These are phyloP conservation scores for Muntiacus muntjak DNA, from an alignment of 2,113 vertebrate species.

Conservation along the genomic window DNA sequence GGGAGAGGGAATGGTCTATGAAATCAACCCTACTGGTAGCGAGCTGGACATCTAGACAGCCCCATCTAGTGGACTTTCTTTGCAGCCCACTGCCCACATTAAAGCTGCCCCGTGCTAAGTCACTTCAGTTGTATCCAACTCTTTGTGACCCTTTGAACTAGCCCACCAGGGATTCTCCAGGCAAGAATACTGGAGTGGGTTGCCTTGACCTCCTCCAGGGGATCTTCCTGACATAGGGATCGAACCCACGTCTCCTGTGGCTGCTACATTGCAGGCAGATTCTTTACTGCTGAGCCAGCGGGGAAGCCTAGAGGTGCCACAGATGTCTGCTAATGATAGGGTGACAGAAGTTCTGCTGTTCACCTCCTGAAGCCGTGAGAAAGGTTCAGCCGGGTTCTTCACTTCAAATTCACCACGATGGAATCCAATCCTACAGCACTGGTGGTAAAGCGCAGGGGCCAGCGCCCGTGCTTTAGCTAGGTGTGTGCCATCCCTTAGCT, in stretches of 20 bases:
- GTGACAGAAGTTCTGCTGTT: background rate
- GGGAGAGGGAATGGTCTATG: background rate
- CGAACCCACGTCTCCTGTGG: background rate
- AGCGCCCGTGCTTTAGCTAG: accelerated
- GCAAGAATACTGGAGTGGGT: background rate
- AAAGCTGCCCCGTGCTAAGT: background rate
- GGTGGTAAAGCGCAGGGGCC: background rate
- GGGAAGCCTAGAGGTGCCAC: background rate
- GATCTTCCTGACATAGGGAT: background rate
- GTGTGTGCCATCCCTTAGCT: background rate
- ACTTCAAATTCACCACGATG: background rate
- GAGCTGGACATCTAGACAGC: background rate
- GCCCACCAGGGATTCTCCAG: background rate
- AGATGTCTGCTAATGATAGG: background rate
- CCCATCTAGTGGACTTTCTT: background rate
- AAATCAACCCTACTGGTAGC: background rate
- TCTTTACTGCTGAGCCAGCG: background rate
- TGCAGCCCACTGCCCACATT: background rate
- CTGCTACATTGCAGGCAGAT: background rate
- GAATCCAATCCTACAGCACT: background rate
- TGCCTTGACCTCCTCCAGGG: background rate
- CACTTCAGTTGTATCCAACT: background rate
- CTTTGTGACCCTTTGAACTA: background rate
- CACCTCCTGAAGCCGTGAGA: background rate
- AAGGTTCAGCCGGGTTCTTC: background rate